Evolutionary conservation across 53 echinoderm and acorn worm genomes (phyloP), one percentile per base, ranked within the genome.

Genomic region (Paracentrotus lividus): DNA sequence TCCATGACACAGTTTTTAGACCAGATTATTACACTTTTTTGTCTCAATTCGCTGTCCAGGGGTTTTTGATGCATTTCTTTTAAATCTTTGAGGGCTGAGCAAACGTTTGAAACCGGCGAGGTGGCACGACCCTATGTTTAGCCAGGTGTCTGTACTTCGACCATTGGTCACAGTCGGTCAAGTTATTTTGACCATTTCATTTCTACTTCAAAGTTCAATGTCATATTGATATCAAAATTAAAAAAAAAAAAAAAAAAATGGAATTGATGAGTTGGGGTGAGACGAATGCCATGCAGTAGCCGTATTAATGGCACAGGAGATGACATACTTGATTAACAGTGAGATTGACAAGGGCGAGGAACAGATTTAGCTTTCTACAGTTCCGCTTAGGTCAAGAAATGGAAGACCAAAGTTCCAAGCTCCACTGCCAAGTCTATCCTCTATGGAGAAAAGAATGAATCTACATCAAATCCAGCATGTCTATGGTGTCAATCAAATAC

Each of bases 11-110:
- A 88, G 88, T 88, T 88, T 88, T 88, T 23, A 23, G 23, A 88
- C 36, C 36, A 88, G 88, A 88, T 88, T 88, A 88, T 88, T 56
- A 88, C 88, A 56, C 54, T 88, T 88, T 86, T 88, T 88, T 88
- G 88, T 88, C 88, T 88, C 88, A 88, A 24, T 72, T 16, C 38
- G 36, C 21, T 72, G 72, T 72, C 72, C 72, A 18, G 40, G 40
- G 40, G 7, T 72, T 88, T 88, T 85, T 49, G 85, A 85, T 85
- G 85, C 85, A 85, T 49, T 85, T 85, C 72, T 72, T 72, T 72
- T 85, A 85, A 51, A 47, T 85, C 85, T 85, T 51, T 13, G 20
- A 47, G 51, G 49, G 85, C 51, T 85, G 85, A 27, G 85, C 85
- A 85, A 85, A 85, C 85, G 47, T 72, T 85, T 85, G 85, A 49